A percentile compares a stretch with the other conserved stretches of the same genome.
These are phyloP conservation scores for Drosophila subsilvestris DNA, from an alignment of 2,888 invertebrate species.

Conservation along the genomic window DNA sequence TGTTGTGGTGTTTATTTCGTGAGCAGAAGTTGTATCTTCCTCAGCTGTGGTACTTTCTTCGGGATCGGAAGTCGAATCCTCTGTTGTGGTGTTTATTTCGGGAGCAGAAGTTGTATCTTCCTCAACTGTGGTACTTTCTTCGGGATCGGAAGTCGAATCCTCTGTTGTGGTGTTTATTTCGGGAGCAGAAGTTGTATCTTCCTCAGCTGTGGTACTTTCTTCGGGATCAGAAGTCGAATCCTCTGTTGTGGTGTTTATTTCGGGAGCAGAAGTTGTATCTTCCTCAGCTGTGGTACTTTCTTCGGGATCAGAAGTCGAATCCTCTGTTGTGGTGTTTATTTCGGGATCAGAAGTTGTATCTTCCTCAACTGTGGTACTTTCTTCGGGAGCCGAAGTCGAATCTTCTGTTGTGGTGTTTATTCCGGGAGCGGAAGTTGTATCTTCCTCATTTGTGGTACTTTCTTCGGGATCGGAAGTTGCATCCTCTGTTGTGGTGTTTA, in stretches of 20 bases:
- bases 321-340: not conserved
- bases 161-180: not conserved
- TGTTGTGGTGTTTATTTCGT: not conserved
- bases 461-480: too few species aligned
- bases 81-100: not conserved
- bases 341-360: not conserved
- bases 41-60: not conserved
- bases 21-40: not conserved
- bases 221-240: not conserved
- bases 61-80: not conserved
- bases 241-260: not conserved
- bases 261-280: not conserved
- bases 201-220: not conserved
- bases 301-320: not conserved
- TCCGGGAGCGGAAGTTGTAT: not conserved
- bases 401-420: not conserved
- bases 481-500: not conserved
- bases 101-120: not conserved
- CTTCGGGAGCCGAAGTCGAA: not conserved
- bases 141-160: not conserved
- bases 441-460: not conserved
- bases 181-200: not conserved
- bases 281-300: not conserved
- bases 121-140: not conserved
- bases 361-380: not conserved